These are phyloP conservation scores for Eurypyga helias DNA, from an alignment of 2,113 vertebrate species.

Conservation along the genomic window DNA sequence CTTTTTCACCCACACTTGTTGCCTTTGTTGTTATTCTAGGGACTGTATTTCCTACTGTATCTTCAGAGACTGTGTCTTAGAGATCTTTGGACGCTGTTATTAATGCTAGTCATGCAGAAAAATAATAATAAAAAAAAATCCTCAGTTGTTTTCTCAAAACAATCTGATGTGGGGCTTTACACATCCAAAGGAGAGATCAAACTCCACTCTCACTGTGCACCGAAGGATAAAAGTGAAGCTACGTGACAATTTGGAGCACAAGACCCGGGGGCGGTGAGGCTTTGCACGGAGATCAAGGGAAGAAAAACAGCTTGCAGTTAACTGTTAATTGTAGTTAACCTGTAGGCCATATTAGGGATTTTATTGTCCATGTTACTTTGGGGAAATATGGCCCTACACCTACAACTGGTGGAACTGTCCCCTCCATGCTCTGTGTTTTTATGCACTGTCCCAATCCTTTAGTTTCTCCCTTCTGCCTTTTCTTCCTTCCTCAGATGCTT, in stretches of 20 bases:
- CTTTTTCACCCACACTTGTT: not conserved
- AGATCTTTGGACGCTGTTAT: not conserved
- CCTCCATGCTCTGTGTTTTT: not conserved
- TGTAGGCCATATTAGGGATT: not conserved
- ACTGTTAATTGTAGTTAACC: not conserved
- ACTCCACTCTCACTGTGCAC: not conserved
- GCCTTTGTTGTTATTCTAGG: not conserved
- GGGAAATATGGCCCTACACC: not conserved
- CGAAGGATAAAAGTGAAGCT: not conserved
- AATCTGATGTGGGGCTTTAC: not conserved
- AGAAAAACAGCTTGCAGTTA: not conserved
- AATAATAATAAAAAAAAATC: not conserved
- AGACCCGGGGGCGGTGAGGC: not conserved
- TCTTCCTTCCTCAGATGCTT: not conserved
- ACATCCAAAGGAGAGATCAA: not conserved
- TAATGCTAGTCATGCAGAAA: not conserved
- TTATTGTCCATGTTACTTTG: not conserved
- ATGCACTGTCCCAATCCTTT: not conserved
- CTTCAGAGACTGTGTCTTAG: not conserved
- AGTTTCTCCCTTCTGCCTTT: not conserved
- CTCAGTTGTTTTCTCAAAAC: not conserved
- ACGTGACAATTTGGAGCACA: not conserved
- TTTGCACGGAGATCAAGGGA: not conserved
- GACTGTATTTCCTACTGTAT: not conserved
- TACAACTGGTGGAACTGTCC: not conserved